These are phyloP conservation scores for Eurosta solidaginis DNA, from an alignment of 1,140 invertebrate genomes.

Conservation along the genomic window DNA sequence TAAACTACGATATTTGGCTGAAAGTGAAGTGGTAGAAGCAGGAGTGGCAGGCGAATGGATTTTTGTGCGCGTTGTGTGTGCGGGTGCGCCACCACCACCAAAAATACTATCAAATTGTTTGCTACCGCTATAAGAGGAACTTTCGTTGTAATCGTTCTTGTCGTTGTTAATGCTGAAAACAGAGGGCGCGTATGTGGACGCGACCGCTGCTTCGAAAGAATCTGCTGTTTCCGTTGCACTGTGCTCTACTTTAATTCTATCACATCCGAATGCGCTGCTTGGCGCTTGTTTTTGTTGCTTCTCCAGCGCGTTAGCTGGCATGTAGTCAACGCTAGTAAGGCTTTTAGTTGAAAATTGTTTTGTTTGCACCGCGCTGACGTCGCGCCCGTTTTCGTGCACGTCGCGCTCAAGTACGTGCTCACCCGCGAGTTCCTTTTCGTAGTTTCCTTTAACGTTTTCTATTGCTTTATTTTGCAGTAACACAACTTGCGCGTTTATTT, in stretches of 20 bases:
- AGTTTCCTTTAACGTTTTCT: slow-evolving; percentile 14
- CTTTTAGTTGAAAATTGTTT: background rate
- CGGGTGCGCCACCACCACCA: slow-evolving; percentile 27
- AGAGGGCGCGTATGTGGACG: background rate
- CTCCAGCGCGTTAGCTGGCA: background rate
- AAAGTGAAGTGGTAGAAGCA: slow-evolving; percentile 50
- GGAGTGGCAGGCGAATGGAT: slow-evolving; percentile 32
- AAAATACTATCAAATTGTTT: slow-evolving; percentile 36
- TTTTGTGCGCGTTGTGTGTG: slow-evolving; percentile 29
- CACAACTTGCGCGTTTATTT: background rate
- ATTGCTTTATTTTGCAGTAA: slow-evolving; percentile 24
- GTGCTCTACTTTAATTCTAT: background rate
- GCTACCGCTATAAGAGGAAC: slow-evolving; percentile 43
- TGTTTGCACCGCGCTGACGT: background rate
- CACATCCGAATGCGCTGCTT: background rate
- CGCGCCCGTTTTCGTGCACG: background rate
- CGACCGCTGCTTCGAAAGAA: background rate
- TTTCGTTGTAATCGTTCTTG: slow-evolving; percentile 39
- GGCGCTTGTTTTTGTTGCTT: background rate
- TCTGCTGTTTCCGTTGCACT: slow-evolving; percentile 59
- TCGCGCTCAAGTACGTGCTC: background rate
- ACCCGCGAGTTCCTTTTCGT: background rate
- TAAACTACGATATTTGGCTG: slow-evolving; percentile 80
- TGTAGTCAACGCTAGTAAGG: slow-evolving; percentile 30
- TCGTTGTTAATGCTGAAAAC: slow-evolving; percentile 33